A percentile compares a stretch with the other conserved stretches of the same genome.
phyloP scores from a whole-genome alignment of 2,797 vertebrate species.

The Phyllotis vaccarum region DNA sequence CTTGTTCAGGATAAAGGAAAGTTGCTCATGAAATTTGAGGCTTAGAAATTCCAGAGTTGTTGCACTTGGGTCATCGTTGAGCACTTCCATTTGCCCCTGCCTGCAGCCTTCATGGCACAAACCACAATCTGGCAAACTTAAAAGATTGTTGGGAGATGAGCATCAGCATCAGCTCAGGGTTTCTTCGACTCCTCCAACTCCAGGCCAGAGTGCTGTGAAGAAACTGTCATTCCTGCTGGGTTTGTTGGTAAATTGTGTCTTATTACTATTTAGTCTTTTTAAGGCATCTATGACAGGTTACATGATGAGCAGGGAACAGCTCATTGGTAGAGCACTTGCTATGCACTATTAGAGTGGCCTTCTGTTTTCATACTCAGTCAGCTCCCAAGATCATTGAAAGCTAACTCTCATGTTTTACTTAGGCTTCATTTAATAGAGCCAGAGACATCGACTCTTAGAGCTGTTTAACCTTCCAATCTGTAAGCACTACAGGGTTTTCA shows the following conservation, averaged over 20 bases:
- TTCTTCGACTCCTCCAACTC: background rate
- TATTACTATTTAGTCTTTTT: background rate
- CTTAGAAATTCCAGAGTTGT: background rate
- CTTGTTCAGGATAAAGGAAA: background rate
- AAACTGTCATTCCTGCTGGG: background rate
- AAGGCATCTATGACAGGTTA: background rate
- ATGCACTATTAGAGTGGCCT: background rate
- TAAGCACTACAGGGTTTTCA: background rate
- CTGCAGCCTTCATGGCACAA: background rate
- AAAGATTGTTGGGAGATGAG: background rate
- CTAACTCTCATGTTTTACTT: background rate
- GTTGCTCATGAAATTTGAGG: slow-evolving; percentile 8
- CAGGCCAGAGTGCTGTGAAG: background rate
- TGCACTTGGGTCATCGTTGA: background rate
- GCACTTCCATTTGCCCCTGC: background rate
- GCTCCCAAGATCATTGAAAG: background rate
- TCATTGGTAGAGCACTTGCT: background rate
- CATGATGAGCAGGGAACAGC: background rate
- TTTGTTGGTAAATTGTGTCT: background rate
- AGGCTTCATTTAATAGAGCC: background rate
- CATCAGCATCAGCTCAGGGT: background rate
- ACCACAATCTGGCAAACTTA: background rate
- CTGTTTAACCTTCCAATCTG: background rate
- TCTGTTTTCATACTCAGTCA: background rate
- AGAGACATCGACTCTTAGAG: background rate